Percentiles rank a stretch among this genome's conserved stretches.
phyloP scores from a whole-genome alignment of 35 echinoderm and acorn worm species.

The Stichopus chloronotus region DNA sequence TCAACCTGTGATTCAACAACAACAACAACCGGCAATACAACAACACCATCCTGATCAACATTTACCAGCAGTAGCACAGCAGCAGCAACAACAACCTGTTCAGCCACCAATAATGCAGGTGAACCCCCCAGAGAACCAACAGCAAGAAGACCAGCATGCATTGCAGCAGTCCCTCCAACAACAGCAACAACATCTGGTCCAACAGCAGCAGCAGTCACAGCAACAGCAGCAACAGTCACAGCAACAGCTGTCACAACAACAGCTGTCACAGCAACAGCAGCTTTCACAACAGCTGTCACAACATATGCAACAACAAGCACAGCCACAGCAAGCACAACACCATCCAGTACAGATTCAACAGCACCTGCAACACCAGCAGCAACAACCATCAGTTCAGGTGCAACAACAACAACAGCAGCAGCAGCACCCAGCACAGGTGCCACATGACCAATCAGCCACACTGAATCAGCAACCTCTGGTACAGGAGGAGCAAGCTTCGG shows the following conservation, averaged over 20 bases:
- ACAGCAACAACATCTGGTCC: neutral
- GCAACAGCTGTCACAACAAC: neutral
- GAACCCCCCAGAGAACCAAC: neutral
- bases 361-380: neutral
- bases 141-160: constrained; percentile 13
- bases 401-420: neutral
- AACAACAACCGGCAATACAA: neutral
- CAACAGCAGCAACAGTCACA: neutral
- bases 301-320: neutral
- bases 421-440: neutral
- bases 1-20: neutral
- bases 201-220: neutral
- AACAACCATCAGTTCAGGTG: neutral
- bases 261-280: neutral
- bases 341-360: constrained; percentile 6
- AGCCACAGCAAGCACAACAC: neutral
- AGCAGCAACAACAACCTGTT: neutral
- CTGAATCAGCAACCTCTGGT: neutral
- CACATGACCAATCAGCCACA: neutral
- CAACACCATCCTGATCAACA: neutral
- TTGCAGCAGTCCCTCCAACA: neutral
- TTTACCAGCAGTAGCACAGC: neutral
- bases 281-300: neutral
- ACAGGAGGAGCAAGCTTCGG: neutral
- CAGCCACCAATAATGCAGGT: neutral